Evolutionary conservation across 2,113 vertebrate genomes (phyloP).

Genomic region (Riparia riparia): DNA sequence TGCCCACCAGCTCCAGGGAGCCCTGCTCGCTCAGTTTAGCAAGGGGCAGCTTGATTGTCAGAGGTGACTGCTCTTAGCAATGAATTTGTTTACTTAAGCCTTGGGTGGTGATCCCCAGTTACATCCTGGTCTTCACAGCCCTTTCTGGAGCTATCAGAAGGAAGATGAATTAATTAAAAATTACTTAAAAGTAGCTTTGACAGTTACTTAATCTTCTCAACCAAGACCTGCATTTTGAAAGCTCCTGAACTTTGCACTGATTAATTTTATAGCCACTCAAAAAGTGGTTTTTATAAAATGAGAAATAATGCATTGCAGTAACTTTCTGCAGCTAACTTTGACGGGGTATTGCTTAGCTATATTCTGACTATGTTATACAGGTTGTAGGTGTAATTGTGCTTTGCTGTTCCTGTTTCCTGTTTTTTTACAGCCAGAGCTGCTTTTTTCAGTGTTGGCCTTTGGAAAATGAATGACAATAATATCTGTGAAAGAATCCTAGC

Average conservation of each 20-base stretch:
- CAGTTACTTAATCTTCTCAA: background rate
- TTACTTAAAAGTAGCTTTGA: background rate
- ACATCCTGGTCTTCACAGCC: background rate
- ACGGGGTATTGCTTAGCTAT: background rate
- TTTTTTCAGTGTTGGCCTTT: background rate
- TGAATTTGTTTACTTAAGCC: background rate
- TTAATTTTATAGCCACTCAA: background rate
- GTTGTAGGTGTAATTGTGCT: background rate
- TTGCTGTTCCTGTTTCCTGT: conserved; percentile 1
- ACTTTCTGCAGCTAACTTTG: background rate
- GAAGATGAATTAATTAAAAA: conserved; percentile 8
- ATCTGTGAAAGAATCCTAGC: background rate
- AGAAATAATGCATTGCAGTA: background rate
- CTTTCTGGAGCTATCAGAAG: background rate
- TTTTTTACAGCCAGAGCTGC: background rate
- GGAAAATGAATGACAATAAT: background rate
- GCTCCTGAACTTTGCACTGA: background rate
- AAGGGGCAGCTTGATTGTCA: background rate
- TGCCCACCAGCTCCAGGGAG: background rate
- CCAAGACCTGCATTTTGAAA: conserved; percentile 10
- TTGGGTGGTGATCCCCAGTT: background rate
- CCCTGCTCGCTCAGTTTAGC: background rate
- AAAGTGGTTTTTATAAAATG: background rate
- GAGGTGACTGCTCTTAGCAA: background rate
- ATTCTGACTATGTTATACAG: background rate